These are phyloP conservation scores for Zosterops pallidus DNA, from an alignment of 2,113 vertebrate species.

Conservation along the genomic window DNA sequence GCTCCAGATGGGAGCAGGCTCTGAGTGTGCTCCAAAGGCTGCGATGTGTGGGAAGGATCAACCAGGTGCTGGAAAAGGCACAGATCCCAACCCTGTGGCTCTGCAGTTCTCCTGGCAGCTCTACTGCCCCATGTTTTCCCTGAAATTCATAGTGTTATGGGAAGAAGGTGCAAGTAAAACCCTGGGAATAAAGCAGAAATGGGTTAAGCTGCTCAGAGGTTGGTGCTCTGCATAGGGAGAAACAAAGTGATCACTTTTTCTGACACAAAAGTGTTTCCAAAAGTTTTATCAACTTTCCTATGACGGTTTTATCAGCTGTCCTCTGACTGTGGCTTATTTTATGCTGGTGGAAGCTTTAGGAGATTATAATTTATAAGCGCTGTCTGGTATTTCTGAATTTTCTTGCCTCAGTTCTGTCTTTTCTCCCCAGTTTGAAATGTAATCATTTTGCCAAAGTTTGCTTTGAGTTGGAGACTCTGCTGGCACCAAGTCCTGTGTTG, in stretches of 20 bases:
- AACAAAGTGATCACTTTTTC: neutral
- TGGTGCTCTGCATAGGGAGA: neutral
- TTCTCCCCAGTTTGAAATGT: neutral
- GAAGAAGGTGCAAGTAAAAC: neutral
- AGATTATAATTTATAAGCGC: neutral
- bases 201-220: neutral
- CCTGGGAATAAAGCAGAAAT: neutral
- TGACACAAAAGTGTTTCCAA: neutral
- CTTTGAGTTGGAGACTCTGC: neutral
- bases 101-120: neutral
- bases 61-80: neutral
- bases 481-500: neutral
- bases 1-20: neutral
- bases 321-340: neutral
- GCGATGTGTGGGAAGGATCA: neutral
- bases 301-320: neutral
- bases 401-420: neutral
- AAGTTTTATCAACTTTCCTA: neutral
- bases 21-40: neutral
- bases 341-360: neutral
- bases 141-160: neutral
- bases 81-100: neutral
- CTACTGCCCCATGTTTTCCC: neutral
- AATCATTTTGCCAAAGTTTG: neutral
- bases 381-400: neutral